Evolutionary conservation across 2,113 vertebrate species (phyloP), one percentile per base, ranked within the genome.

Genomic region (Azemiops feae): DNA sequence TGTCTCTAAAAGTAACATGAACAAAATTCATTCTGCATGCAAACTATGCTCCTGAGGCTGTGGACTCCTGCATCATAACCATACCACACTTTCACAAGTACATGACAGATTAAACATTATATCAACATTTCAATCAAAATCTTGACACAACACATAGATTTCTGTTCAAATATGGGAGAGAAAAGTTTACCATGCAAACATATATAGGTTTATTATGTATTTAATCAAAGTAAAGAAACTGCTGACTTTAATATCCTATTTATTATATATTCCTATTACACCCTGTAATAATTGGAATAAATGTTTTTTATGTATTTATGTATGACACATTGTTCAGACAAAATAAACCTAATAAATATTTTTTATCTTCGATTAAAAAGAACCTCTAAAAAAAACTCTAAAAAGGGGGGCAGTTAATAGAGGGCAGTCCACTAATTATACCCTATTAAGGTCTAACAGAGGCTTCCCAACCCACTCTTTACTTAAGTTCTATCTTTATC

Each of bases 341-440:
- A 91, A 91, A 93, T 14, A 27, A 85, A 94, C 69, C 90, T 94
- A 54, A 95, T 88, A 95, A 94, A 64, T 18, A 86, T 54, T 95
- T 92, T 96, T 93, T 92, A 55, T 88, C 69, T 94, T 94, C 60
- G 88, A 94, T 95, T 93, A 47, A 92, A 54, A 92, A 91, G 85
- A 92, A 95, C 50, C 52, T 90, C 12, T 64, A 5, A 27, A 64
- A 50, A 88, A 55, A 91, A 94, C 3, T 47, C 54, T 60, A 93
- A 95, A 64, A 92, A 43, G n/a, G 20, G n/a, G 50, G 94, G 90
- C 94, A 95, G 92, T 47, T 58, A 1, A 97, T 95, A 91, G 95
- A 98, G 97, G 97, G 97, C 95, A 95, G 94, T 96, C 95, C 60
- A 20, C 92, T 97, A 97, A 98, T 96, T 97, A 96, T 53, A 97